Base-by-base conservation (phyloP, 2,888 invertebrate genomes). In the Drosophila anomelani region DNA sequence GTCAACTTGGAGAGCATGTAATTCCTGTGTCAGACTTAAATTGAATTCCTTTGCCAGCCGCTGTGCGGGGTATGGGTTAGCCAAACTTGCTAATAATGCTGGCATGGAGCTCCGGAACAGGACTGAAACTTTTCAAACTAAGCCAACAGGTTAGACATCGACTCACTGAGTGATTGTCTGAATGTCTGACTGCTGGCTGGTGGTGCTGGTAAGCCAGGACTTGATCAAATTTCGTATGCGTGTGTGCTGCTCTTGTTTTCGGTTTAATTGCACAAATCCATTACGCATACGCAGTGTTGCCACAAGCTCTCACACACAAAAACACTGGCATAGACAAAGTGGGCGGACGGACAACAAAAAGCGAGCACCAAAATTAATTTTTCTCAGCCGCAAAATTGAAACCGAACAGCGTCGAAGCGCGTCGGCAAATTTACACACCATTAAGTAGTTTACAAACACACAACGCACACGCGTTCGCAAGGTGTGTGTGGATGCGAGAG, bases 401-500 rank as follows among this genome's bases (percentile, higher is more conserved):
- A 81, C 76, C 80, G 72, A 85, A 76, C 78, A 69, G 84, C 79
- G 76, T 67, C 73, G 74, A 64, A 79, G 76, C 76, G 85, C 69
- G 75, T 77, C 75, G 73, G 85, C 79, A 90, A 82, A 91, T 90
- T 90, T 91, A 90, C 90, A 90, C 91, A 84, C 90, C 91, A 91
- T 90, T 91, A 91, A 90, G 90, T 90, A 89, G 88, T 91, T 90
- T 88, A 79, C 90, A 84, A 85, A 80, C 81, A 82, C 77, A 81
- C 78, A 64, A 59, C 76, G 46, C 41, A 58, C 38, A 55, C 20
- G 64, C 23, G 47, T n/a, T n/a, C 6, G 9, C 13, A 58, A n/a
- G 57, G 36, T 55, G 32, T 53, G 54, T 61, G 60, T n/a, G 12
- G 20, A 20, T 20, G 20, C 3, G 20, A 20, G 20, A 2, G 8